Evolutionary conservation across 1,140 invertebrate genomes (phyloP), one percentile per base, ranked within the genome.

Genomic region (Lutraria rhynchaena): DNA sequence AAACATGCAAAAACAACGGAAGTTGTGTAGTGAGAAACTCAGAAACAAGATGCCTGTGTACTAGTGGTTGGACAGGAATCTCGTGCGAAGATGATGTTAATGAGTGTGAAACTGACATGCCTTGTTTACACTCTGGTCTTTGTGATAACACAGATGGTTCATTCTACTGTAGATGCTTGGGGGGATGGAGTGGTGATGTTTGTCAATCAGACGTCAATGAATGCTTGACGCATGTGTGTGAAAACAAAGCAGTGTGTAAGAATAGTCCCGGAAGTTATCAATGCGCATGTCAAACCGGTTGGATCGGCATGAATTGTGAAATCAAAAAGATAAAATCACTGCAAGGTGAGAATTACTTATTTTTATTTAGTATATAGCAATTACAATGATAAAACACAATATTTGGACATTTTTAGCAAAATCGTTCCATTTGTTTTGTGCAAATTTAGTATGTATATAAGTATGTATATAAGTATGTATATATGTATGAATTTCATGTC

Each of bases 201-300:
- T 86, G 85, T 70, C 77, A 81, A 41, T 60, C 55, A 17, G 61
- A 49, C 7, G 80, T 80, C 3, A 70, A 86, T 63, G 81, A 83
- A 27, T 86, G 85, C 58, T 24, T 53, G 22, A 65, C 29, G 49
- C 57, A 33, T 41, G 76, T 44, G 35, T 83, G 82, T 57, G 17
- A 83, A 78, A 60, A 78, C 22, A 44, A 27, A 4, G 75, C 74
- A 15, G 24, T 78, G 33, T 83, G 82, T 29, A 44, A 41, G 0
- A 83, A 83, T 71, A 57, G 9, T 33, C 63, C 76, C 19, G 76
- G 76, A 69, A 60, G 65, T 46, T 80, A 58, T 46, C 35, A 27
- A 19, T 80, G 76, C 63, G 76, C 51, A 57, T 80, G 76, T 33
- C 76, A 60, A 24, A 57, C 24, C 2, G 63, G 65, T 5, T 80